A percentile compares a stretch with the other conserved stretches of the same genome.
phyloP scores from a whole-genome alignment of 2,797 vertebrate genomes.

The Lithobates sylvaticus region DNA sequence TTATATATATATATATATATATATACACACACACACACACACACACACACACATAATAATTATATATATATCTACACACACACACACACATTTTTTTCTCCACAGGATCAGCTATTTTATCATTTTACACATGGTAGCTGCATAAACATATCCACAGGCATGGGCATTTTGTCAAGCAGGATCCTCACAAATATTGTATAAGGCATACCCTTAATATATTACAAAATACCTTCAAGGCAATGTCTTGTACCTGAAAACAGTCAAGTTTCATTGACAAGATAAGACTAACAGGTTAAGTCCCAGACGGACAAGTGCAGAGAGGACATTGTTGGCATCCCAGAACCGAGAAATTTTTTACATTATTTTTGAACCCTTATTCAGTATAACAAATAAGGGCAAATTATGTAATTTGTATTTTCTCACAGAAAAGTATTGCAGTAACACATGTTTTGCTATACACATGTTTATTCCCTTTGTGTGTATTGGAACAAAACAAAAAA shows the following conservation, averaged over 20 bases:
- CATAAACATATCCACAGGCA: slow-evolving; percentile 28
- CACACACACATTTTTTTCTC: too few species aligned
- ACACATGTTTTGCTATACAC: too few species aligned
- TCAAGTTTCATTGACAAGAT: not conserved
- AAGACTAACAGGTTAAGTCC: slow-evolving; percentile 9
- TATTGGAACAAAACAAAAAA: too few species aligned
- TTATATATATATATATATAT: too few species aligned
- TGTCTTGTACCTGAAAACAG: slow-evolving; percentile 14
- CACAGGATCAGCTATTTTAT: not conserved
- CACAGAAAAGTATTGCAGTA: too few species aligned
- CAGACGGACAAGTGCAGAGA: not conserved
- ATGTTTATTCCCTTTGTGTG: too few species aligned
- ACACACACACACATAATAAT: too few species aligned
- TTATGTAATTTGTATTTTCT: too few species aligned
- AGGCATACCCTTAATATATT: slow-evolving; percentile 20
- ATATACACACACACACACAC: too few species aligned
- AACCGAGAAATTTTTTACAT: too few species aligned
- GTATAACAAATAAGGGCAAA: not conserved
- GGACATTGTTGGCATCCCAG: too few species aligned
- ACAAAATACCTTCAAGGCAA: slow-evolving; percentile 31
- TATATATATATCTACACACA: too few species aligned
- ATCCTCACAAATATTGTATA: not conserved
- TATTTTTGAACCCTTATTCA: not conserved
- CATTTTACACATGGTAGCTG: not conserved
- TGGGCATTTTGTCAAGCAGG: not conserved